Evolutionary conservation across 2,113 vertebrate genomes (phyloP), one percentile per base, ranked within the genome.

Genomic region (Mixornis gularis): DNA sequence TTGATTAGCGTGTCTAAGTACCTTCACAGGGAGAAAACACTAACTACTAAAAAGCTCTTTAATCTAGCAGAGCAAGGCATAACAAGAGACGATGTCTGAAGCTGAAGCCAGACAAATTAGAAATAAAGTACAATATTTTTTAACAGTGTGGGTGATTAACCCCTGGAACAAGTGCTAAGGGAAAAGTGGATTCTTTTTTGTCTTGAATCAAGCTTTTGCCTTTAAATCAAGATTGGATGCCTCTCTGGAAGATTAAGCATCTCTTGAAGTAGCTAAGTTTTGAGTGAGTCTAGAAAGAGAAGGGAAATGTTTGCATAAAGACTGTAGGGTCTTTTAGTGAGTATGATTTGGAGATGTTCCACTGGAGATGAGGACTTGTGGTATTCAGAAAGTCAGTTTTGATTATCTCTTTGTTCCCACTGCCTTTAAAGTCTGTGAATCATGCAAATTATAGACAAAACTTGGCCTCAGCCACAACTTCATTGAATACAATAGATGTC

Each of bases 31-130:
- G 71, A 90, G 83, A 96, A 93, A 93, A 83, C 83, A 86, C 89
- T 93, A 96, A 92, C 89, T 92, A 86, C 95, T 96, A 80, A 92
- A 96, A 94, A 92, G 89, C 89, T 94, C 90, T 94, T 95, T 92
- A 94, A 93, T 90, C 91, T 94, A 93, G 83, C 64, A 80, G 79
- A 93, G 72, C 72, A 92, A 78, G 51, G 69, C 77, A 93, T 93
- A 93, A 90, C 83, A 84, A 89, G 72, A 92, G 69, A 86, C 1
- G 2, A 83, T 81, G 83, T 92, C 79, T 90, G 88, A 90, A 80
- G 72, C 86, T 68, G 83, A 94, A 90, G 83, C 52, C 68, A 94
- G 89, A 94, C 89, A 94, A 95, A 94, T 96, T 93, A 93, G 89
- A 93, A 95, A 94, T 94, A 92, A 89, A 96, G 40, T 43, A 65